A percentile compares a stretch with the other conserved stretches of the same genome.
Evolutionary conservation across 2,888 invertebrate species (phyloP).

Genomic region (Orchestes rusci): DNA sequence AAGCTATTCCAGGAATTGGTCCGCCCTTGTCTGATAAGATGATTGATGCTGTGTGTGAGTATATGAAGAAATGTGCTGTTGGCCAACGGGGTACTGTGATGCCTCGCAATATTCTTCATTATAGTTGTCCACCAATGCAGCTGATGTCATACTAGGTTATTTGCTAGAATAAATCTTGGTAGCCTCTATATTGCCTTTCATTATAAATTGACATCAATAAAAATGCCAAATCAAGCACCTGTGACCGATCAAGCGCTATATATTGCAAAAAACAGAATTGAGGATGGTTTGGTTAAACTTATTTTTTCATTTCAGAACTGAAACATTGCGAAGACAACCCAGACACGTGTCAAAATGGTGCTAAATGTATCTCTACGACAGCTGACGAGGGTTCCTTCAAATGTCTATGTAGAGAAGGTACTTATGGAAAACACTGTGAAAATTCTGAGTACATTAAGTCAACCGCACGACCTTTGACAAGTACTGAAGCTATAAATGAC

Average conservation of each 20-base stretch:
- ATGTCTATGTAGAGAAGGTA: constrained; percentile 69
- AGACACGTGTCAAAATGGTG: constrained; percentile 69
- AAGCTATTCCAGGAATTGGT: constrained; percentile 57
- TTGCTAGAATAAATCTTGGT: too few species aligned
- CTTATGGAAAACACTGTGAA: constrained; percentile 52
- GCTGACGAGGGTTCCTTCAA: constrained; percentile 70
- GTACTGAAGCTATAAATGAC: too few species aligned
- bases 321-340: constrained; percentile 77
- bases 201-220: too few species aligned
- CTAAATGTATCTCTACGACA: constrained; percentile 71
- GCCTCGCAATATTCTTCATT: constrained; percentile 64
- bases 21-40: constrained; percentile 47
- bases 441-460: too few species aligned
- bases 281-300: background rate
- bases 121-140: constrained; percentile 61
- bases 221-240: too few species aligned
- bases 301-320: constrained; percentile 51
- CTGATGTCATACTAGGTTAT: too few species aligned
- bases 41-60: constrained; percentile 48
- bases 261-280: too few species aligned
- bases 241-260: too few species aligned
- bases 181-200: too few species aligned
- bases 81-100: constrained; percentile 60
- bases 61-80: constrained; percentile 47
- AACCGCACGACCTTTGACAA: background rate